Evolutionary conservation across 2,888 invertebrate species (phyloP), one percentile per base, ranked within the genome.

Genomic region (Glaucopsyche alexis): DNA sequence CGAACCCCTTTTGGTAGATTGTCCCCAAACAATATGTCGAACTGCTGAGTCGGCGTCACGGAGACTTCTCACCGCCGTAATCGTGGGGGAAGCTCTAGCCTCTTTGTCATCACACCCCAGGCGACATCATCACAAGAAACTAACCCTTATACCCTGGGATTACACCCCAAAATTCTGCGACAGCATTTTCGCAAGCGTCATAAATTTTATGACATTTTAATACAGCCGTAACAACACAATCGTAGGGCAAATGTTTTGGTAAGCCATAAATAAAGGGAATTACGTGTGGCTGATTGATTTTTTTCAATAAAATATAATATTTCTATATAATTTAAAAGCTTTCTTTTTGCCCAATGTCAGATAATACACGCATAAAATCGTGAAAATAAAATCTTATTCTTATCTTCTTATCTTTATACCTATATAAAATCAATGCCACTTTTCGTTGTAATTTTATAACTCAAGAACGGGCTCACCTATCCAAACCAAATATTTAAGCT

Each of bases 221-320:
- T 92, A 91, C 88, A 90, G 91, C 91, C 88, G 88, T 92, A 92
- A 90, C 87, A 87, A 85, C 89, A 84, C 83, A 85, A 89, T 89
- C 92, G 91, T 91, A 91, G 92, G 91, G 89, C 87, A 92, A 92
- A 93, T 93, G 92, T 92, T 92, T 92, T 92, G 92, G 91, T 91
- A 90, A 89, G 87, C 87, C 90, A 91, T 92, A 91, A 91, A 93
- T 91, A 89, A 88, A 86, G 85, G 87, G 82, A 83, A 85, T 85
- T 82, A 83, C 84, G 80, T 85, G 85, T 86, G 84, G 87, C 86
- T 83, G 88, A 79, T 49, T 69, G 49, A 69, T 49, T 69, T 69
- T 60, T 45, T 60, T 13, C 29, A 60, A 60, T 60, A 38, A 50
- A 49, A 42, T n/a, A 9, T 55, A 69, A 69, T 67, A 60, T 19